These are phyloP conservation scores for Chionoecetes opilio DNA, from an alignment of 1,140 invertebrate genomes.

Conservation along the genomic window DNA sequence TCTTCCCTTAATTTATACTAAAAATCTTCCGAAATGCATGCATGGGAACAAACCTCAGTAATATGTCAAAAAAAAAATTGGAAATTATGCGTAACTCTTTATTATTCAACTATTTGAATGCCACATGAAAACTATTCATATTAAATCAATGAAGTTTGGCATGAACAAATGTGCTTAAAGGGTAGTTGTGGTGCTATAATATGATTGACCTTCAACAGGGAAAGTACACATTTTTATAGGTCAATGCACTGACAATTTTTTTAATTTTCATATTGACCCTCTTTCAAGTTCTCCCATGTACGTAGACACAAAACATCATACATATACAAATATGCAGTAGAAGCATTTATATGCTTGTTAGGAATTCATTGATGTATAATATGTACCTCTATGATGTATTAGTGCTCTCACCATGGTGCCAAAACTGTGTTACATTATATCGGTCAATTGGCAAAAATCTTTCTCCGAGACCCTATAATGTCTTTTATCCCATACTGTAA, in stretches of 20 bases:
- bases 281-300: slow-evolving; percentile 29
- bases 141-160: too few species aligned
- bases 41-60: too few species aligned
- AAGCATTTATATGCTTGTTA: slow-evolving; percentile 2
- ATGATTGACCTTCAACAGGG: slow-evolving; percentile 16
- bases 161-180: too few species aligned
- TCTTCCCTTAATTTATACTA: too few species aligned
- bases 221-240: background rate
- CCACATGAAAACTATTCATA: too few species aligned
- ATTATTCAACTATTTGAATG: too few species aligned
- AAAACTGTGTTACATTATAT: slow-evolving; percentile 37
- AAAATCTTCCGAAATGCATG: too few species aligned
- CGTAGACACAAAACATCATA: slow-evolving; percentile 30
- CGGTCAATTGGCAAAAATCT: slow-evolving; percentile 13
- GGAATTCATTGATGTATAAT: slow-evolving; percentile 45
- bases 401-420: background rate
- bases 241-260: background rate
- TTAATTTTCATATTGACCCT: slow-evolving; percentile 16
- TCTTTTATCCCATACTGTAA: too few species aligned
- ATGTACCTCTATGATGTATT: slow-evolving; percentile 25
- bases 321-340: background rate
- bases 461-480: background rate
- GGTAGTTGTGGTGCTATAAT: background rate
- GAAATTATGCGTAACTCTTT: too few species aligned
- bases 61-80: too few species aligned